Evolutionary conservation across 2,888 invertebrate genomes (phyloP), one percentile per base, ranked within the genome.

Genomic region (Dendrolimus houi): DNA sequence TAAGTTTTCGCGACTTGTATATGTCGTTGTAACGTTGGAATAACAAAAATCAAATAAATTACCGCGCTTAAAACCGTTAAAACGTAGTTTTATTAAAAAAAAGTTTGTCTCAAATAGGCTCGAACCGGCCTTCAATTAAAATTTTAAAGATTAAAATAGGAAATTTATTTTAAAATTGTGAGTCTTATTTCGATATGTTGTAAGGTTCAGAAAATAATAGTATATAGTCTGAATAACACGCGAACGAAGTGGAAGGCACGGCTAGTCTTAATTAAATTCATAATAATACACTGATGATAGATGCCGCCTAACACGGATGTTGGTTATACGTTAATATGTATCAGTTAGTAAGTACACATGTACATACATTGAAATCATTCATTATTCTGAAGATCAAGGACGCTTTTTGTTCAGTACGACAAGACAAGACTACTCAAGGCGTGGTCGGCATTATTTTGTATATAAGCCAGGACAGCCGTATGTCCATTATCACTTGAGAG

Each of bases 361-460:
- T 70, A 62, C 70, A 71, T 75, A 77, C 71, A 72, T 67, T 69
- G 72, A 72, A 75, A 77, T 77, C 67, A 75, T 75, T 75, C 76
- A 75, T 71, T 77, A 76, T 75, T 65, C 73, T 78, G 86, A 88
- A 88, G 87, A 88, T 88, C 87, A 89, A 89, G 89, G 89, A 82
- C 87, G 67, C 72, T 84, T 87, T 87, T 88, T 87, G 78, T 79
- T 71, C 60, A 64, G 67, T 64, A 64, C 70, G 64, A 75, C 72
- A 70, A 69, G 72, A 74, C 76, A 72, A 47, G 12, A 73, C 66
- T 71, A 64, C 67, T 62, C 70, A 62, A 75, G 87, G 88, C 88
- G 89, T 87, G 87, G 87, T 83, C 74, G 74, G 70, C 62, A 58
- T 63, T 58, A 62, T 59, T 66, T 63, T 66, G 73, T 87, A 89